Percentiles rank a stretch among this genome's conserved stretches.
Conservation (phyloP, 1,140 invertebrate species). For the Drosophila pruinosa region DNA sequence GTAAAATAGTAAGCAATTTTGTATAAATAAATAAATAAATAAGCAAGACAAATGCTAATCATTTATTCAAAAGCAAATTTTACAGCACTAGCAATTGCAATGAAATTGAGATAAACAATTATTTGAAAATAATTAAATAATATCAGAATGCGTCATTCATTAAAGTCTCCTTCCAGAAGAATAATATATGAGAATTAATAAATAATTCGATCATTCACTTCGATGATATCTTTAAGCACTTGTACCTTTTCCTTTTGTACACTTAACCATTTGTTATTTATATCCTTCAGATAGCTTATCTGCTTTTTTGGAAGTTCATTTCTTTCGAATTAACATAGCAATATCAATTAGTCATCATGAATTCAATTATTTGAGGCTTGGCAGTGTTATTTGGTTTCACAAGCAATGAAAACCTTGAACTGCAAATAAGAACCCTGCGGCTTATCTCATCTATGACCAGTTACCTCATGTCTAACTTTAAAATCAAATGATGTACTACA, state of each 20-base stretch:
- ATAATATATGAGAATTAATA: background rate
- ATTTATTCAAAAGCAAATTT: slow-evolving; percentile 1
- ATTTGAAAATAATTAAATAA: too few relatives aligned
- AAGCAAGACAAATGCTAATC: background rate
- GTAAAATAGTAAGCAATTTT: background rate
- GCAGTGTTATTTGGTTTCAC: background rate
- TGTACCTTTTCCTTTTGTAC: too few relatives aligned
- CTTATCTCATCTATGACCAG: background rate
- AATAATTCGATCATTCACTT: too few relatives aligned
- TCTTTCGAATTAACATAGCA: too few relatives aligned
- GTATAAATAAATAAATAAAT: background rate
- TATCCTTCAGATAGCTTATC: too few relatives aligned
- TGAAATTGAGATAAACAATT: background rate
- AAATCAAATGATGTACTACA: background rate
- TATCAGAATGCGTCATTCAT: too few relatives aligned
- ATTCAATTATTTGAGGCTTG: background rate
- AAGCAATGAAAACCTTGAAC: background rate
- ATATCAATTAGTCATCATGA: background rate
- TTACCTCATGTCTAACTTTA: background rate
- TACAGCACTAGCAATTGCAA: background rate
- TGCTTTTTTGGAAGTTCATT: too few relatives aligned
- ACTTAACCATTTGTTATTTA: too few relatives aligned
- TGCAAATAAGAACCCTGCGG: background rate
- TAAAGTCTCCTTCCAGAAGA: too few relatives aligned
- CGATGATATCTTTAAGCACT: too few relatives aligned